Evolutionary conservation across 2,113 vertebrate genomes (phyloP), one percentile per base, ranked within the genome.

Genomic region (Ondatra zibethicus): DNA sequence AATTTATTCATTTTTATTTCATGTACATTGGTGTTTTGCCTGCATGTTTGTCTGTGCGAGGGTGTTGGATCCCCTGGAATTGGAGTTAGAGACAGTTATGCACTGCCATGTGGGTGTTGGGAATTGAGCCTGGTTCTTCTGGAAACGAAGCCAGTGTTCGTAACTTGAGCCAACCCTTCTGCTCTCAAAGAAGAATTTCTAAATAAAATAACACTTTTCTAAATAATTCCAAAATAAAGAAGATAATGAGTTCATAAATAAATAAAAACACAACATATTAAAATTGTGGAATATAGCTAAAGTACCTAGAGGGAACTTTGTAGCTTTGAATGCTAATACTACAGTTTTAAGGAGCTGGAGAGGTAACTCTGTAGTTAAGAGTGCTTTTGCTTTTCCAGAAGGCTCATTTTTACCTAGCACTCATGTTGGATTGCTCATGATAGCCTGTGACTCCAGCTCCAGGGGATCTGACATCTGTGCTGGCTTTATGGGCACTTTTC

Each of bases 181-280:
- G 68, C 36, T 36, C 7, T 47, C 61, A 88, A 58, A 47, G 25
- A 89, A 75, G 89, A 63, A 87, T 86, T 95, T 96, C 88, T 45
- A 88, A 86, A 68, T 39, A 65, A 94, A 73, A 39, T 73, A 63
- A 68, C 33, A 76, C 50, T 29, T 17, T 68, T 84, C 36, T 88
- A 82, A 92, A 31, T 88, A 81, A 58, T n/a, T 81, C 70, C n/a
- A 86, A 93, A 95, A 85, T 95, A 75, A n/a, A 58, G 23, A 72
- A 88, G 47, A 47, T 82, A 68, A 75, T 95, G 89, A 82, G 52
- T 33, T 66, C 33, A 47, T 50, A 33, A 19, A 31, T 23, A 68
- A 70, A 89, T 27, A 90, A 92, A 96, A 93, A 77, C 50, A 52
- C 4, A 92, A 11, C 1, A 29, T 93, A 63, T 58, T 66, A 92